Evolutionary conservation across 35 echinoderm and acorn worm genomes (phyloP).

Genomic region (Eucidaris tribuloides): DNA sequence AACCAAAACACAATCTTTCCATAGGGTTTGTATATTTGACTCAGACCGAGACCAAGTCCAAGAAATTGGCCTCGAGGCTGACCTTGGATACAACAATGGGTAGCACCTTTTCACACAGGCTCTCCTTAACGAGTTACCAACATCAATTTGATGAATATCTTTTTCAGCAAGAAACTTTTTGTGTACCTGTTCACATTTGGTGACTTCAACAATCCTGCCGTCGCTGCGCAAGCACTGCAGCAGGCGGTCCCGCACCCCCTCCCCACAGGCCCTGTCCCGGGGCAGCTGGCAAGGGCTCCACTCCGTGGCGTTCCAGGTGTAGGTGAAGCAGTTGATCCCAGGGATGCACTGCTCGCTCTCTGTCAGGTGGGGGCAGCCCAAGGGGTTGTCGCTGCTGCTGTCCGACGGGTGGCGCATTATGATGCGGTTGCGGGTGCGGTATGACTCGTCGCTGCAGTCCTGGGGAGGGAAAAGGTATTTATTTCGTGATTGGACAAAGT

Average conservation of each 20-base stretch:
- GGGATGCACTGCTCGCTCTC: constrained; percentile 57
- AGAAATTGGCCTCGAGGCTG: no score
- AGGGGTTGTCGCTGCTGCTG: not conserved
- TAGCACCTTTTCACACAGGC: no score
- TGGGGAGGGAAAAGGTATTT: constrained; percentile 10
- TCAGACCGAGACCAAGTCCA: no score
- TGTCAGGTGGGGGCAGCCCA: constrained; percentile 19
- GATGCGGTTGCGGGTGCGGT: constrained; percentile 37
- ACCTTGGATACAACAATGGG: no score
- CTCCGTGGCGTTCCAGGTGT: constrained; percentile 61
- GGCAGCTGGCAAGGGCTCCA: constrained; percentile 72
- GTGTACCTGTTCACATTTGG: constrained; percentile 80
- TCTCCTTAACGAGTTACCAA: no score
- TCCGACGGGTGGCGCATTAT: constrained; percentile 56
- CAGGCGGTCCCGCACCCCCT: constrained; percentile 37
- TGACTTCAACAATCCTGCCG: constrained; percentile 38
- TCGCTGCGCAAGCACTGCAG: constrained; percentile 53
- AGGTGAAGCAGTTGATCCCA: constrained; percentile 60
- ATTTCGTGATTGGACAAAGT: no score
- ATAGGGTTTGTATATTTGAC: no score
- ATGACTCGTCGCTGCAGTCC: constrained; percentile 47
- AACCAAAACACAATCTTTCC: no score
- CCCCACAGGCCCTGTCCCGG: constrained; percentile 53
- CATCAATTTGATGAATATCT: no score
- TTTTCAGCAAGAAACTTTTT: no score